Conservation (phyloP, 2,797 vertebrate genomes). For the Tangara arthus region DNA sequence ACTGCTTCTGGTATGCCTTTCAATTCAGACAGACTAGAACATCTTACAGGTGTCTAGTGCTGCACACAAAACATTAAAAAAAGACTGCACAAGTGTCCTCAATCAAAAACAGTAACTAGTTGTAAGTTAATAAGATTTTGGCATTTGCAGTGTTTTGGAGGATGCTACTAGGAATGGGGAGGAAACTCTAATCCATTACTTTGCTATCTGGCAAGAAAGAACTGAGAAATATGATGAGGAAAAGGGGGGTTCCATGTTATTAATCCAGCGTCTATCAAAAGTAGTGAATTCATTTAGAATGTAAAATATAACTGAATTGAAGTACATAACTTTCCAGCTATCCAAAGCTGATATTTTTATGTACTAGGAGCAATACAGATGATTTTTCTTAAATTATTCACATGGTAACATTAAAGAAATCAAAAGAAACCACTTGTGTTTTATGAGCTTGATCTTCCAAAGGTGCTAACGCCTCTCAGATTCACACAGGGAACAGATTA, state of each 20-base stretch:
- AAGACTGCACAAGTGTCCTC: neutral
- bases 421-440: neutral
- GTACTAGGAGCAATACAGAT: neutral
- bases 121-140: neutral
- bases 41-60: neutral
- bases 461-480: neutral
- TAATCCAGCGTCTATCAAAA: neutral
- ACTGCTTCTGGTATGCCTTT: neutral
- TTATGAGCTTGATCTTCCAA: neutral
- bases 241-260: neutral
- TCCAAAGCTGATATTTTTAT: neutral
- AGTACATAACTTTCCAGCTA: neutral
- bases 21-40: neutral
- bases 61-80: neutral
- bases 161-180: neutral
- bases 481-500: fast-evolving
- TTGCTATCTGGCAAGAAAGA: neutral
- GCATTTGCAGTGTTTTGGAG: neutral
- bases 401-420: neutral
- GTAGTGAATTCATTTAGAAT: neutral
- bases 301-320: neutral
- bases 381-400: neutral
- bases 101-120: neutral
- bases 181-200: neutral
- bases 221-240: neutral